phyloP scores from a whole-genome alignment of 2,113 vertebrate genomes.

The Phalacrocorax carbo region DNA sequence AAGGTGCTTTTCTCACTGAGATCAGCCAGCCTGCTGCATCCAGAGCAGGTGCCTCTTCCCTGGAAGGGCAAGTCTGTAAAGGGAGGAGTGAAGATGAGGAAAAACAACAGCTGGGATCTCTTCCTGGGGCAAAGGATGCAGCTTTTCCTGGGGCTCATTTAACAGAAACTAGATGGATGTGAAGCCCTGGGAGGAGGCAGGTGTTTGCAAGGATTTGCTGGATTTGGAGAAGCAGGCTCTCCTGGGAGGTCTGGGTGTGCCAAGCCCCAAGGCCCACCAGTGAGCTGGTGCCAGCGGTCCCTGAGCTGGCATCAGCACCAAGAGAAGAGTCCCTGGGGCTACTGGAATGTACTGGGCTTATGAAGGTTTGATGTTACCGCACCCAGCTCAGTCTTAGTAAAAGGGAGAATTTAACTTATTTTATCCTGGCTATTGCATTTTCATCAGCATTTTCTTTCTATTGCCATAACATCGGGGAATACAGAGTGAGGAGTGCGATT shows the following conservation, averaged over 20 bases:
- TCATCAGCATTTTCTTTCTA: background rate
- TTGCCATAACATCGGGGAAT: accelerated
- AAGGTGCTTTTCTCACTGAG: background rate
- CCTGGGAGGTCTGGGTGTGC: background rate
- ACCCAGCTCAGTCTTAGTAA: background rate
- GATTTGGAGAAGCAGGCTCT: background rate
- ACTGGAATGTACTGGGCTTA: accelerated
- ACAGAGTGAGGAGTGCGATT: background rate
- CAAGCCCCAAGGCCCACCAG: background rate
- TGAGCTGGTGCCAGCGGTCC: background rate
- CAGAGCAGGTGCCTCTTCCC: accelerated
- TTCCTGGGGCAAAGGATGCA: background rate
- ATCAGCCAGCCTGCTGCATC: background rate
- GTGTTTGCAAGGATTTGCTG: background rate
- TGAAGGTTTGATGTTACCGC: background rate
- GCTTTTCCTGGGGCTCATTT: background rate
- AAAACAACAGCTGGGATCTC: background rate
- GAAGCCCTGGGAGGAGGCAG: background rate
- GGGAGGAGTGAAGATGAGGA: background rate
- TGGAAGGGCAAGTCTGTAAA: background rate
- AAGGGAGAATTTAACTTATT: background rate
- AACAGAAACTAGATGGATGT: background rate
- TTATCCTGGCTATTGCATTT: background rate
- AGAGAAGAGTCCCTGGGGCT: background rate
- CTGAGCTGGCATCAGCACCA: background rate